Evolutionary conservation across 2,888 invertebrate species (phyloP).

Genomic region (Listrodromus nycthemerus): DNA sequence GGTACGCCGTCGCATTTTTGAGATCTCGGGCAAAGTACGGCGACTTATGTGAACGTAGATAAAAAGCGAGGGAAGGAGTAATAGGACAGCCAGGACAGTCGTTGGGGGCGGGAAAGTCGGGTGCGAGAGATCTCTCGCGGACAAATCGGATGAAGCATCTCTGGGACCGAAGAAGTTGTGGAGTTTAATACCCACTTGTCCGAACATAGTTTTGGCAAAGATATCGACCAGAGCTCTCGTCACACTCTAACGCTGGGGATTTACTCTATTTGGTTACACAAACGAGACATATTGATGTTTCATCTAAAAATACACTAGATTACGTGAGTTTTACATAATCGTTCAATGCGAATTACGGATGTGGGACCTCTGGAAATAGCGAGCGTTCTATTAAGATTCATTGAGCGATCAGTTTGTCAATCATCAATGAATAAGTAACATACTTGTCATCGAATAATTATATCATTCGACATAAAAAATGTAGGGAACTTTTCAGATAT

Average conservation of each 20-base stretch:
- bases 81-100: constrained; percentile 28
- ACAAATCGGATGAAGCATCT: constrained; percentile 22
- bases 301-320: background rate
- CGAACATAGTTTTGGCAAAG: constrained; percentile 35
- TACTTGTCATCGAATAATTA: background rate
- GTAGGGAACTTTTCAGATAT: background rate
- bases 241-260: background rate
- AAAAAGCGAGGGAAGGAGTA: constrained; percentile 35
- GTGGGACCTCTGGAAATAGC: background rate
- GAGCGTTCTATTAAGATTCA: background rate
- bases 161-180: constrained; percentile 15
- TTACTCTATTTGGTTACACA: background rate
- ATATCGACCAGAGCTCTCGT: constrained; percentile 46
- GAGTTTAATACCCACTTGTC: constrained; percentile 66
- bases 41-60: constrained; percentile 23
- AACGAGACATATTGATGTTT: background rate
- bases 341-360: background rate
- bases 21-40: constrained; percentile 56
- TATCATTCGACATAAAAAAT: background rate
- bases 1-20: constrained; percentile 64
- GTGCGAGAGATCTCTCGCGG: background rate
- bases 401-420: background rate
- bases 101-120: background rate
- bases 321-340: background rate
- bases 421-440: background rate